phyloP scores from a whole-genome alignment of 2,888 invertebrate species.

The Sicus ferrugineus region DNA sequence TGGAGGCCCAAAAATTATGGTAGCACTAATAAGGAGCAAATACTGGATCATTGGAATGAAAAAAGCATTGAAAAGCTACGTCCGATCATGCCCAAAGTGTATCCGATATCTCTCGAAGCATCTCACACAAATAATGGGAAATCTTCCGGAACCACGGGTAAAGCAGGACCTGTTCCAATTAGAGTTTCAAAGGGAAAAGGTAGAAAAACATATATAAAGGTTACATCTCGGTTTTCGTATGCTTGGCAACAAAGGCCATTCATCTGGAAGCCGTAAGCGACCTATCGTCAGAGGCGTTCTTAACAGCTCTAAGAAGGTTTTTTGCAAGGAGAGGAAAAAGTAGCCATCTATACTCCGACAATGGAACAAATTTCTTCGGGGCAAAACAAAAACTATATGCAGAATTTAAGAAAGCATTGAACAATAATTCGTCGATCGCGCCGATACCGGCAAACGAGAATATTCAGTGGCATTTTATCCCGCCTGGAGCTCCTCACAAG shows the following conservation, averaged over 20 bases:
- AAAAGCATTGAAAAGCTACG: conserved; percentile 3
- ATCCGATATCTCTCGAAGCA: background rate
- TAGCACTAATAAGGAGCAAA: too few species aligned
- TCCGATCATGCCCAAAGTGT: too few species aligned
- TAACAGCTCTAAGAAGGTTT: background rate
- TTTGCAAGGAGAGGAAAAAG: conserved; percentile 27
- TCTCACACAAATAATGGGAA: conserved; percentile 18
- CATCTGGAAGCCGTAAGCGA: too few species aligned
- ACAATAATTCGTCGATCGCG: background rate
- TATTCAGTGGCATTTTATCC: too few species aligned
- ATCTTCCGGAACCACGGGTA: background rate
- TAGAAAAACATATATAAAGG: too few species aligned
- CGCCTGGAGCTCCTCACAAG: too few species aligned
- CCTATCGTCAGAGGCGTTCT: background rate
- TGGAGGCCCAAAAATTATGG: conserved; percentile 10
- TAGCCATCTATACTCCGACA: conserved; percentile 8
- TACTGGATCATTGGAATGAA: conserved; percentile 20
- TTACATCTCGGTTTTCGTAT: too few species aligned
- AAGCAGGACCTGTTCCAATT: background rate
- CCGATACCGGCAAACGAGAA: background rate
- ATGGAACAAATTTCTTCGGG: conserved; percentile 10
- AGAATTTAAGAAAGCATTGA: background rate
- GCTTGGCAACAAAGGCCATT: too few species aligned
- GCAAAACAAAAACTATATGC: background rate
- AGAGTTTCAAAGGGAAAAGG: background rate